Conservation (phyloP, 2,797 vertebrate genomes). For the Champsocephalus gunnari region DNA sequence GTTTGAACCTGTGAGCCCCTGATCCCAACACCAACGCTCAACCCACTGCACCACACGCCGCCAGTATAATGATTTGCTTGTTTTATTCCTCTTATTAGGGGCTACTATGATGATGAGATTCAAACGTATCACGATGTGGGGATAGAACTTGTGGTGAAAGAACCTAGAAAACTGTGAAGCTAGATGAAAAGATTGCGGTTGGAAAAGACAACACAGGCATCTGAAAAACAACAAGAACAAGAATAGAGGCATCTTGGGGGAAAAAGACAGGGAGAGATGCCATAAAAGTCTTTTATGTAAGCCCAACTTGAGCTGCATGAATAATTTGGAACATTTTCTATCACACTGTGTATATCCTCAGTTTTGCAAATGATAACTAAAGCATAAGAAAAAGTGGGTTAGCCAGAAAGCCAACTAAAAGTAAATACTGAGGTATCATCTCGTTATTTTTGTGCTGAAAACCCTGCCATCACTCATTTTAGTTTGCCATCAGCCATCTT, state of each 20-base stretch:
- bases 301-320: conserved; percentile 65
- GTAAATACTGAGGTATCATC: conserved; percentile 28
- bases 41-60: no score
- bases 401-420: conserved; percentile 37
- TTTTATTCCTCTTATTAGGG: conserved; percentile 5
- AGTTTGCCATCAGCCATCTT: conserved; percentile 10
- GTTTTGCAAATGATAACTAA: conserved; percentile 52
- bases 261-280: conserved; percentile 43
- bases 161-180: conserved; percentile 38
- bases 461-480: conserved; percentile 13
- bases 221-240: conserved; percentile 4
- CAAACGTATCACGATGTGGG: not conserved
- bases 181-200: conserved; percentile 51
- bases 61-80: no score
- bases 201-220: conserved; percentile 54
- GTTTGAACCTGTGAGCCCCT: no score
- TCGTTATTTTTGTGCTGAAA: conserved; percentile 26
- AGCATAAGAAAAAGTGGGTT: conserved; percentile 58
- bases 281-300: conserved; percentile 72
- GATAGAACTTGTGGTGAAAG: conserved; percentile 3
- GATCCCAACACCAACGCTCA: no score
- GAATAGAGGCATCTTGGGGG: conserved; percentile 61
- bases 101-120: not conserved
- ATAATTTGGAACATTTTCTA: conserved; percentile 55
- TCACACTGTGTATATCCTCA: conserved; percentile 44